Evolutionary conservation across 2,888 invertebrate genomes (phyloP).

Genomic region (Xestobium rufovillosum): DNA sequence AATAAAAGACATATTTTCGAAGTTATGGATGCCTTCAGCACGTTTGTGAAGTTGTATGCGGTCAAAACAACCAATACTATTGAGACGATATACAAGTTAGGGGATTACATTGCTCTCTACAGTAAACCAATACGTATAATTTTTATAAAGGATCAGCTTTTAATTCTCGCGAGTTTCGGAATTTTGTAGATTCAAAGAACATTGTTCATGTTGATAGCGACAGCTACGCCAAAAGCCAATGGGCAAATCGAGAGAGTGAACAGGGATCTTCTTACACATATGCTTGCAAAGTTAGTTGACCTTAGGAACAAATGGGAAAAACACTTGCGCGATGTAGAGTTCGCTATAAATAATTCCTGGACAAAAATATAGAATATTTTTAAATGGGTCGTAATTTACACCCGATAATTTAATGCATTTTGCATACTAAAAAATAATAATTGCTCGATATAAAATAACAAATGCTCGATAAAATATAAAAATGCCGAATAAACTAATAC

Average conservation of each 20-base stretch:
- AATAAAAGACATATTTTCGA: slow-evolving; percentile 25
- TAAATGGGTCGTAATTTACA: too few species aligned
- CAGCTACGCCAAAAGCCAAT: slow-evolving; percentile 23
- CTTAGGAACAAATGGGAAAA: slow-evolving; percentile 19
- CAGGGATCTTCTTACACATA: slow-evolving; percentile 19
- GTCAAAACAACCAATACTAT: slow-evolving; percentile 19
- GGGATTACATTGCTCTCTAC: slow-evolving; percentile 20
- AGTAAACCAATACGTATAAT: slow-evolving; percentile 20
- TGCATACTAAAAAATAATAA: too few species aligned
- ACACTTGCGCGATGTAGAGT: slow-evolving; percentile 8
- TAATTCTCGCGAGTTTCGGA: slow-evolving; percentile 19
- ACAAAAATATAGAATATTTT: too few species aligned
- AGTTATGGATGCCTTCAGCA: slow-evolving; percentile 27
- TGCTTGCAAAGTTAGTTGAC: slow-evolving; percentile 20
- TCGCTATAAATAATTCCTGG: slow-evolving; percentile 17
- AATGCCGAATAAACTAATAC: too few species aligned
- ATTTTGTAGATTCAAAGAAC: too few species aligned
- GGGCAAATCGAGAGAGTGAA: slow-evolving; percentile 22
- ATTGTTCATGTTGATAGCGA: too few species aligned
- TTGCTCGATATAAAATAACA: too few species aligned
- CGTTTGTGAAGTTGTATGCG: slow-evolving; percentile 25
- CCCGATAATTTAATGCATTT: too few species aligned
- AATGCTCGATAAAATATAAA: too few species aligned
- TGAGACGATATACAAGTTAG: slow-evolving; percentile 20
- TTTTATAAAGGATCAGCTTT: slow-evolving; percentile 21